A percentile compares a stretch with the other conserved stretches of the same genome.
Evolutionary conservation across 2,113 vertebrate species (phyloP).

Genomic region (Picathartes gymnocephalus): DNA sequence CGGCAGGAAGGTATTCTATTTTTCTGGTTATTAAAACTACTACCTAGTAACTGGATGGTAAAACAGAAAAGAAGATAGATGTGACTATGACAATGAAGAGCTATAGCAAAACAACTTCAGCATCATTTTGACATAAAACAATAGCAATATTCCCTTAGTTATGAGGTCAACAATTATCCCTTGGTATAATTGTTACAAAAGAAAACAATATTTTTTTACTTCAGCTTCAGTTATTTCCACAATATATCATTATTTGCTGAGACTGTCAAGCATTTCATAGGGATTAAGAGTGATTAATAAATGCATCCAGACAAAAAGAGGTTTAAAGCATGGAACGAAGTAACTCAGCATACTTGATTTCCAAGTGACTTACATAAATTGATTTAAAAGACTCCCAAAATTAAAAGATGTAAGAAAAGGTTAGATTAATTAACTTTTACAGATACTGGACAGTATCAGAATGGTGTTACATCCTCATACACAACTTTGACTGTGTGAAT

Average conservation of each 20-base stretch:
- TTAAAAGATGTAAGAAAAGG: not conserved
- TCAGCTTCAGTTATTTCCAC: not conserved
- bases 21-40: not conserved
- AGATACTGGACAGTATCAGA: not conserved
- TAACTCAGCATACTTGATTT: not conserved
- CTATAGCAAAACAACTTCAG: not conserved
- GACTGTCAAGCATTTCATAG: not conserved
- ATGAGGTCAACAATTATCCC: not conserved
- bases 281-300: not conserved
- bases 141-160: not conserved
- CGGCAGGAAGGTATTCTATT: not conserved
- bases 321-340: not conserved
- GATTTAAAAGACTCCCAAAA: not conserved
- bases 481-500: not conserved
- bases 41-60: not conserved
- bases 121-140: not conserved
- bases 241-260: not conserved
- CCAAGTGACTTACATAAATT: not conserved
- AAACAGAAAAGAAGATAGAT: not conserved
- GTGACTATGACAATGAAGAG: not conserved
- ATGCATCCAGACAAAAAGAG: not conserved
- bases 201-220: not conserved
- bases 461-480: not conserved
- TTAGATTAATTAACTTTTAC: not conserved
- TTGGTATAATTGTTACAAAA: not conserved